These are phyloP conservation scores for Crenuchus spilurus DNA, from an alignment of 2,797 vertebrate species.

Conservation along the genomic window DNA sequence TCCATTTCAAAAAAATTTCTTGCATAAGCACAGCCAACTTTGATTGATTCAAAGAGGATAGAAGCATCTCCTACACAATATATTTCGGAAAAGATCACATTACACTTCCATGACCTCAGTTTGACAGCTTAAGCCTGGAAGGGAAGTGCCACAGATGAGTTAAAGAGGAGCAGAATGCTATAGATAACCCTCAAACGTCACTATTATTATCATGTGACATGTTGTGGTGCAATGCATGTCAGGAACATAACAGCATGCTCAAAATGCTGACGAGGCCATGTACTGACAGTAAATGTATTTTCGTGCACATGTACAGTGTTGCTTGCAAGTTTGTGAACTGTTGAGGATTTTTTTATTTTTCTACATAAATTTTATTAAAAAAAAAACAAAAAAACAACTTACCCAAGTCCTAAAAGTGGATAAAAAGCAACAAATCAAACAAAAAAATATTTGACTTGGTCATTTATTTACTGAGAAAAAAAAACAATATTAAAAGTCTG, in stretches of 20 bases:
- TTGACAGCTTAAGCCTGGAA: background rate
- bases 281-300: background rate
- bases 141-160: background rate
- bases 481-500: too few species aligned
- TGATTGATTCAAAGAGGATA: constrained; percentile 37
- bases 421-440: too few species aligned
- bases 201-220: background rate
- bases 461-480: too few species aligned
- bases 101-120: constrained; percentile 2
- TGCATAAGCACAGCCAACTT: background rate
- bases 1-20: constrained; percentile 45
- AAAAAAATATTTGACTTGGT: too few species aligned
- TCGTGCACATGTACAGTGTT: background rate
- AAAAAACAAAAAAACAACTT: too few species aligned
- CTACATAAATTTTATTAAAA: too few species aligned
- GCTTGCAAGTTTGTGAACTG: background rate
- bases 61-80: constrained; percentile 6
- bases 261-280: background rate
- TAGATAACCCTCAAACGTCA: background rate
- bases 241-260: background rate
- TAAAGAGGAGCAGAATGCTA: background rate
- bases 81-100: constrained; percentile 9
- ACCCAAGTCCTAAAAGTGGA: too few species aligned
- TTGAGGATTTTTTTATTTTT: too few species aligned
- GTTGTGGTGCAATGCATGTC: constrained; percentile 6